Evolutionary conservation across 2,113 vertebrate species (phyloP).

Genomic region (Campylomormyrus tamandua): DNA sequence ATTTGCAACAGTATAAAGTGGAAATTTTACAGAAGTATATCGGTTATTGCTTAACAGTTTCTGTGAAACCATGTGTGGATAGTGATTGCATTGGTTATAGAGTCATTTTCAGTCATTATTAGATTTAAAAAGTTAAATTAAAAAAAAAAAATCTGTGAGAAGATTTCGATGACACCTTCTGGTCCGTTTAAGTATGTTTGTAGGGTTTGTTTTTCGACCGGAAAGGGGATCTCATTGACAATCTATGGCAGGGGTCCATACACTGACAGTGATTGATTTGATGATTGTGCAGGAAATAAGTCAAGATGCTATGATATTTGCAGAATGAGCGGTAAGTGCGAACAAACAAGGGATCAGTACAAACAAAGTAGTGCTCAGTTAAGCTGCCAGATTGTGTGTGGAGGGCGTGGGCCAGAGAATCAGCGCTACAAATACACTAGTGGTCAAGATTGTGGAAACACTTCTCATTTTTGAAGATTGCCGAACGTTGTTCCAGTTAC

Average conservation of each 20-base stretch:
- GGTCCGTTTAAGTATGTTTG: no score
- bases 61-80: background rate
- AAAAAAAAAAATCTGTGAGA: background rate
- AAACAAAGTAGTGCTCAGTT: background rate
- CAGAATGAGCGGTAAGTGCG: background rate
- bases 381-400: no score
- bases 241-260: no score
- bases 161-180: background rate
- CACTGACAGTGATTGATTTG: no score
- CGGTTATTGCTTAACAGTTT: background rate
- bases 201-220: no score
- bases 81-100: background rate
- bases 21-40: background rate
- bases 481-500: no score
- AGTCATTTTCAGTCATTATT: background rate
- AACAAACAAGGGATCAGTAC: background rate
- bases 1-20: background rate
- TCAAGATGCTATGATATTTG: background rate
- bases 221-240: no score
- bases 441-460: no score
- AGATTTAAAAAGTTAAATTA: background rate
- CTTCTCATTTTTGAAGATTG: no score
- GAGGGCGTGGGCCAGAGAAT: no score
- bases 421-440: no score
- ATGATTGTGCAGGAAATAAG: background rate